phyloP scores from a whole-genome alignment of 2,797 vertebrate species.

The Urosaurus nigricauda region DNA sequence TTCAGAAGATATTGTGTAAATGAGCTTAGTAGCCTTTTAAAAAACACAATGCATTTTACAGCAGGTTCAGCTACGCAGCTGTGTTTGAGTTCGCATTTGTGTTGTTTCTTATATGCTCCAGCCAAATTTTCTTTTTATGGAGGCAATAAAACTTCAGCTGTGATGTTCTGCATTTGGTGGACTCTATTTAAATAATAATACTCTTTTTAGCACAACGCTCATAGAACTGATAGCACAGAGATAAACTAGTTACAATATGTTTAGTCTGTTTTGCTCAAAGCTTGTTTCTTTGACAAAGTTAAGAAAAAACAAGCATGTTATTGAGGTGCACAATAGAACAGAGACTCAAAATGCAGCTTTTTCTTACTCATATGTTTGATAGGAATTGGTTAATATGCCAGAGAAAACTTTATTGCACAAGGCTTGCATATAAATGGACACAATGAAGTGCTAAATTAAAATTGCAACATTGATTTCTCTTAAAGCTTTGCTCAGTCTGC shows the following conservation, averaged over 20 bases:
- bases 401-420: conserved; percentile 52
- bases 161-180: conserved; percentile 56
- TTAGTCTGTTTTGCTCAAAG: conserved; percentile 40
- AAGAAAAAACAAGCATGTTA: conserved; percentile 22
- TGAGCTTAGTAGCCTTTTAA: not conserved
- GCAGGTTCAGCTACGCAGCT: conserved; percentile 39
- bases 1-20: not conserved
- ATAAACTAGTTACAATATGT: conserved; percentile 42
- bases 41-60: conserved; percentile 28
- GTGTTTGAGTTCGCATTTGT: conserved; percentile 1
- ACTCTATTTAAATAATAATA: conserved; percentile 63
- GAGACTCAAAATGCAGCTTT: conserved; percentile 16
- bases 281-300: conserved; percentile 17
- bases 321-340: conserved; percentile 30
- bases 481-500: conserved; percentile 73
- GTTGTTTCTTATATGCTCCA: conserved; percentile 34
- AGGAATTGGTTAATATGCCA: conserved; percentile 71
- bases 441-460: conserved; percentile 74
- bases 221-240: conserved; percentile 34
- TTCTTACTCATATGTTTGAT: conserved; percentile 55
- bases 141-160: conserved; percentile 47
- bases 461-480: conserved; percentile 69
- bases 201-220: conserved; percentile 47
- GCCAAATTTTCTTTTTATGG: conserved; percentile 44
- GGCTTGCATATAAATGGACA: conserved; percentile 72